Percentiles rank a stretch among this genome's conserved stretches.
These are phyloP conservation scores for Antrozous pallidus DNA, from an alignment of 2,797 vertebrate genomes.

Conservation along the genomic window DNA sequence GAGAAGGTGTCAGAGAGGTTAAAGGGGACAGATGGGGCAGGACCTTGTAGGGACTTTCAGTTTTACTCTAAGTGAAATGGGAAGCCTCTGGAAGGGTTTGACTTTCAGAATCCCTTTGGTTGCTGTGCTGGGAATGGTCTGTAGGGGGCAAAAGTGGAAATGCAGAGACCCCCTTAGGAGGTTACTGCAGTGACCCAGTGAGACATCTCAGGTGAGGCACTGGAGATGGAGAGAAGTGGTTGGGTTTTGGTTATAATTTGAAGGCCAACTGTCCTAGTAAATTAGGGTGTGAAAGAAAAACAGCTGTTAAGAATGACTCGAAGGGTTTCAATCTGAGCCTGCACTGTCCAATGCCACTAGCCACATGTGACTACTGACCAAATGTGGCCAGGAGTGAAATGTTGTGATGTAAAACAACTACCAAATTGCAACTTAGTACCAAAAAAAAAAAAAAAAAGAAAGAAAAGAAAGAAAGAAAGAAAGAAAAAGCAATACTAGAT, in stretches of 20 bases:
- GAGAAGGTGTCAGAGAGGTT: background rate
- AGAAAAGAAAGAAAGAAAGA: background rate
- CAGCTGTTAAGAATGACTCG: background rate
- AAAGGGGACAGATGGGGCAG: background rate
- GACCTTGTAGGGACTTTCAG: background rate
- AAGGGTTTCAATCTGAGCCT: background rate
- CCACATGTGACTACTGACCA: background rate
- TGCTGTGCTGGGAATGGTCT: background rate
- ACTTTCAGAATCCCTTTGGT: background rate
- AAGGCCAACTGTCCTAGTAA: background rate
- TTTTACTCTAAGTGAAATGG: slow-evolving; percentile 4
- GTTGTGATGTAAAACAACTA: background rate
- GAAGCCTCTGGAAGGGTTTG: background rate
- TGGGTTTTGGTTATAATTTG: slow-evolving; percentile 11
- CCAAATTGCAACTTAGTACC: background rate
- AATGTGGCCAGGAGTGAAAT: background rate
- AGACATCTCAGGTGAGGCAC: background rate
- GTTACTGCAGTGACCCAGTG: background rate
- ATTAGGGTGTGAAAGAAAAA: background rate
- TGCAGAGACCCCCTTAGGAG: background rate
- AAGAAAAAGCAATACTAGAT: background rate
- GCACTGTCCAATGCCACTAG: background rate
- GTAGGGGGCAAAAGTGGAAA: background rate
- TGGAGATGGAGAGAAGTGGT: background rate
- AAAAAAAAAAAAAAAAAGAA: background rate